Conservation (phyloP, 2,797 vertebrate species). For the Acipenser ruthenus region DNA sequence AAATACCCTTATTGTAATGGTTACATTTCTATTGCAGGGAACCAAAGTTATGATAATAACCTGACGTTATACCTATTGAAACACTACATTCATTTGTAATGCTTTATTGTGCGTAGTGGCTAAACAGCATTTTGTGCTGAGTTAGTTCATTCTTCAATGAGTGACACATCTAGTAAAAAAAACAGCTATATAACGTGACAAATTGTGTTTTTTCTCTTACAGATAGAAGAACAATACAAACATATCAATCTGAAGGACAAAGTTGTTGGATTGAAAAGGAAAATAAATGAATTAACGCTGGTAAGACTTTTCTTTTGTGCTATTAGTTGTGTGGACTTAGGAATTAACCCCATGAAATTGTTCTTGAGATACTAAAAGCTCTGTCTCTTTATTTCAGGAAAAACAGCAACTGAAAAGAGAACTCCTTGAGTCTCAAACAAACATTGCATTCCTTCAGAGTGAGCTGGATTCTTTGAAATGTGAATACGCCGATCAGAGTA, state of each 20-base stretch:
- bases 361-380: conserved; percentile 1
- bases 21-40: too few relatives aligned
- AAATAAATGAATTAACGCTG: conserved; percentile 74
- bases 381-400: conserved; percentile 56
- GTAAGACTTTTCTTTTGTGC: conserved; percentile 49
- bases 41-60: too few relatives aligned
- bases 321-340: too few relatives aligned
- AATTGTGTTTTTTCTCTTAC: conserved; percentile 3
- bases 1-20: too few relatives aligned
- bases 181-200: neutral
- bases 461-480: conserved; percentile 90
- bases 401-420: conserved; percentile 89
- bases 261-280: conserved; percentile 70
- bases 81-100: too few relatives aligned
- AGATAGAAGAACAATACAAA: conserved; percentile 88
- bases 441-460: conserved; percentile 81
- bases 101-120: too few relatives aligned
- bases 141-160: too few relatives aligned
- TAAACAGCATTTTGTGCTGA: too few relatives aligned
- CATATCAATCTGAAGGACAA: conserved; percentile 74
- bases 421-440: conserved; percentile 86
- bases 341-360: neutral
- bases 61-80: too few relatives aligned
- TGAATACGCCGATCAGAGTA: conserved; percentile 84
- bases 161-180: neutral